Evolutionary conservation across 2,888 invertebrate genomes (phyloP), one percentile per base, ranked within the genome.

Genomic region (Sepiola atlantica): DNA sequence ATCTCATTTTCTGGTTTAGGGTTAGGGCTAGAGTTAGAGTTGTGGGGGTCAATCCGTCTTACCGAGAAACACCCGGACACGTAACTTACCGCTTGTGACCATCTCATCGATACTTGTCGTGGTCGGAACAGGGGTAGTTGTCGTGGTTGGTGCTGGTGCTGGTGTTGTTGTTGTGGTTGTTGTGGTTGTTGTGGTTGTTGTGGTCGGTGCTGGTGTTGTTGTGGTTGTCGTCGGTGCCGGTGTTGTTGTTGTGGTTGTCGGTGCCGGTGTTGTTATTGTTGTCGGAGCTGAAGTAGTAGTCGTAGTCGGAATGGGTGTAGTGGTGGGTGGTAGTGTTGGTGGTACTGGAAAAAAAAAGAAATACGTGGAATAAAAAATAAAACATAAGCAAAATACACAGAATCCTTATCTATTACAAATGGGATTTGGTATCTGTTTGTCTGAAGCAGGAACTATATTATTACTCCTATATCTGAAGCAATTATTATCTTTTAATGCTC

Each of bases 21-120:
- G n/a, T n/a, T n/a, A n/a, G n/a, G n/a, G 24, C 57, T 57, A n/a
- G n/a, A n/a, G n/a, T n/a, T n/a, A n/a, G n/a, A n/a, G n/a, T n/a
- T n/a, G n/a, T n/a, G n/a, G n/a, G 57, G 24, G 61, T 28, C 14
- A 77, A 10, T 77, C 28, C 28, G 77, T n/a, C 28, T 77, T 77
- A n/a, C 2, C 77, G n/a, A n/a, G n/a, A 14, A 16, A 16, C n/a
- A 32, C 14, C 24, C 21, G 61, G 61, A 61, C 28, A 21, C 12
- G 16, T 35, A 24, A 95, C 95, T 95, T 94, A 96, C 96, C 94
- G 95, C 94, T 94, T 32, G 94, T 94, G 24, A 96, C 96, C 14
- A 95, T 61, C 92, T 96, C 95, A 20, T 95, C 94, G 92, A 96
- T 61, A 1, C 96, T 95, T 0, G 96, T 96, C 0, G 96, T 96